Evolutionary conservation across 2,888 invertebrate genomes (phyloP).

Genomic region (Parochlus steinenii): DNA sequence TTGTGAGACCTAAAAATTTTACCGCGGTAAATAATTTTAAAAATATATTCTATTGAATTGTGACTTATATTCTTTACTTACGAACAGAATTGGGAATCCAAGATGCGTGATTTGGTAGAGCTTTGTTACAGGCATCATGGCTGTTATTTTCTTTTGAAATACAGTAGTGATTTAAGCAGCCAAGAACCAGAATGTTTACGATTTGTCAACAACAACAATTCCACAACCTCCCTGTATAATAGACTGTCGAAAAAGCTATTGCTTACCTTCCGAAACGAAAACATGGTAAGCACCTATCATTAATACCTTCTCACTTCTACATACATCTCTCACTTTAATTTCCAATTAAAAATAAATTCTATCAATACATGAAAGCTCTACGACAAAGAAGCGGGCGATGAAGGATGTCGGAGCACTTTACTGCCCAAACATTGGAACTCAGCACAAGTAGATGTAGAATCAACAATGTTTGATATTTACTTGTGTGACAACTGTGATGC

Average conservation of each 20-base stretch:
- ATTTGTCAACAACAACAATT: constrained; percentile 49
- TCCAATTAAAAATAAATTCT: not conserved
- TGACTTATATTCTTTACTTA: constrained; percentile 17
- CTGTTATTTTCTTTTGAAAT: constrained; percentile 49
- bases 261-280: constrained; percentile 61
- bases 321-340: constrained; percentile 14
- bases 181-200: constrained; percentile 44
- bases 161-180: constrained; percentile 49
- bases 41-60: too few relatives aligned
- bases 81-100: constrained; percentile 38
- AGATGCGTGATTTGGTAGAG: constrained; percentile 46
- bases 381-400: constrained; percentile 6
- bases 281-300: constrained; percentile 44
- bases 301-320: too few relatives aligned
- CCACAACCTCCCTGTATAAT: constrained; percentile 54
- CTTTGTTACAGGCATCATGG: constrained; percentile 56
- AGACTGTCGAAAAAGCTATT: constrained; percentile 44
- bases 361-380: constrained; percentile 2
- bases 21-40: constrained; percentile 27
- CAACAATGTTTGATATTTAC: constrained; percentile 46
- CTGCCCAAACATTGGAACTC: not conserved
- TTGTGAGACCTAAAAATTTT: constrained; percentile 36
- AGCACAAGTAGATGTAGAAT: constrained; percentile 28
- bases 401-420: not conserved
- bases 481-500: constrained; percentile 61